Evolutionary conservation across 1,140 invertebrate species (phyloP).

Genomic region (Chymomyza costata): DNA sequence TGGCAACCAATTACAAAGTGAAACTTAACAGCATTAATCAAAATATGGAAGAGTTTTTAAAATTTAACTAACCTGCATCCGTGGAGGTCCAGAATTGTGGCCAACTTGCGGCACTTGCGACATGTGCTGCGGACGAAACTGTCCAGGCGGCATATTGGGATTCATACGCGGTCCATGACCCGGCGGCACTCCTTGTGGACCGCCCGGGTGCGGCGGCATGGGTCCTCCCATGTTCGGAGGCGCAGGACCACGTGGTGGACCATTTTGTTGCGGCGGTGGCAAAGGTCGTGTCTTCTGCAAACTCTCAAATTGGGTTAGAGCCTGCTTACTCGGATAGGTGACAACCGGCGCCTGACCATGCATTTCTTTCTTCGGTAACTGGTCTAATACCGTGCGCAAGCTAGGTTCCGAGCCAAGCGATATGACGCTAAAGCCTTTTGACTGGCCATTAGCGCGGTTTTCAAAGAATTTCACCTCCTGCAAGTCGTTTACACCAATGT

Average conservation of each 20-base stretch:
- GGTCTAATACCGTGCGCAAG: slow-evolving; percentile 91
- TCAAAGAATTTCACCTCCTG: slow-evolving; percentile 99
- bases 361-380: slow-evolving; percentile 94
- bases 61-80: slow-evolving; percentile 69
- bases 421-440: slow-evolving; percentile 97
- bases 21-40: slow-evolving; percentile 1
- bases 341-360: slow-evolving; percentile 96
- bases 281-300: slow-evolving; percentile 91
- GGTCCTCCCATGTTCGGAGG: slow-evolving; percentile 72
- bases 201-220: slow-evolving; percentile 76
- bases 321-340: slow-evolving; percentile 95
- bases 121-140: slow-evolving; percentile 70
- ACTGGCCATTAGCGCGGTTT: slow-evolving; percentile 99
- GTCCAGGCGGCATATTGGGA: slow-evolving; percentile 66
- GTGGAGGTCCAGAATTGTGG: slow-evolving; percentile 67
- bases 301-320: slow-evolving; percentile 87
- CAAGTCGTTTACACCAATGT: slow-evolving; percentile 94
- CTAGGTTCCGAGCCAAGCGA: slow-evolving; percentile 94
- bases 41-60: slow-evolving; percentile 10
- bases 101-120: slow-evolving; percentile 75
- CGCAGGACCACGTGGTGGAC: slow-evolving; percentile 74
- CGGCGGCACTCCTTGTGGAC: slow-evolving; percentile 70
- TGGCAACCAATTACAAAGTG: slow-evolving; percentile 1
- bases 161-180: slow-evolving; percentile 81
- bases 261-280: slow-evolving; percentile 81